These are phyloP conservation scores for Sebastes cheni DNA, from an alignment of 2,797 vertebrate genomes.

Conservation along the genomic window DNA sequence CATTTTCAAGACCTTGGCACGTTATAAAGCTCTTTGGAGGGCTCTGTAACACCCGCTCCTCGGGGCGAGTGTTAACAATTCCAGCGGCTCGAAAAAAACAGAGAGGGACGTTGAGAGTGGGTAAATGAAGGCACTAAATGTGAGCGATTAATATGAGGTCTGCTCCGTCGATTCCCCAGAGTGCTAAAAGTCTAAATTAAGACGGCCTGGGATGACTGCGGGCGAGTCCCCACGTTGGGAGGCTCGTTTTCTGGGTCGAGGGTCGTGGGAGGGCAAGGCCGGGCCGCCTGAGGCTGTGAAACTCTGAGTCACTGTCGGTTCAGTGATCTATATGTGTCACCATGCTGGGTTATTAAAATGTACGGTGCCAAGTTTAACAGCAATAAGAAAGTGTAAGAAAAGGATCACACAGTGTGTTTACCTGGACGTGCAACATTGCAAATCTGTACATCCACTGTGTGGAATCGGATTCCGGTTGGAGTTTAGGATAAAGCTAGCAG, in stretches of 20 bases:
- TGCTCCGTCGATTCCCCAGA: slow-evolving; percentile 32
- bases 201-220: slow-evolving; percentile 9
- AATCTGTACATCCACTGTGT: no score
- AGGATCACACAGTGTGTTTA: no score
- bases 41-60: slow-evolving; percentile 48
- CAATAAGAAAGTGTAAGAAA: background rate
- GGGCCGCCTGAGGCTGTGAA: slow-evolving; percentile 29
- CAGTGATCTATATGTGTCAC: slow-evolving; percentile 25
- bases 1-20: slow-evolving; percentile 72
- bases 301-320: slow-evolving; percentile 22
- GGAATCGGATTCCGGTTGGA: accelerated
- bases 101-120: slow-evolving; percentile 41
- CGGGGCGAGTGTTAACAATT: slow-evolving; percentile 71
- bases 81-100: slow-evolving; percentile 51
- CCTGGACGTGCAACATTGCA: no score
- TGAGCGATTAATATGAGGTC: slow-evolving; percentile 64
- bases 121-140: slow-evolving; percentile 58
- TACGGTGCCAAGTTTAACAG: slow-evolving; percentile 47
- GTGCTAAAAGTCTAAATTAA: slow-evolving; percentile 46
- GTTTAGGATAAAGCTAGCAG: background rate
- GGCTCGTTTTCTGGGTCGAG: slow-evolving; percentile 27
- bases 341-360: slow-evolving; percentile 40
- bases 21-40: slow-evolving; percentile 53
- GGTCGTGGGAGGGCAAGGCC: slow-evolving; percentile 35
- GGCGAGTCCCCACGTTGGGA: slow-evolving; percentile 11